Percentiles rank a stretch among this genome's conserved stretches.
These are phyloP conservation scores for Julus scandinavius DNA, from an alignment of 2,888 invertebrate species.

Conservation along the genomic window DNA sequence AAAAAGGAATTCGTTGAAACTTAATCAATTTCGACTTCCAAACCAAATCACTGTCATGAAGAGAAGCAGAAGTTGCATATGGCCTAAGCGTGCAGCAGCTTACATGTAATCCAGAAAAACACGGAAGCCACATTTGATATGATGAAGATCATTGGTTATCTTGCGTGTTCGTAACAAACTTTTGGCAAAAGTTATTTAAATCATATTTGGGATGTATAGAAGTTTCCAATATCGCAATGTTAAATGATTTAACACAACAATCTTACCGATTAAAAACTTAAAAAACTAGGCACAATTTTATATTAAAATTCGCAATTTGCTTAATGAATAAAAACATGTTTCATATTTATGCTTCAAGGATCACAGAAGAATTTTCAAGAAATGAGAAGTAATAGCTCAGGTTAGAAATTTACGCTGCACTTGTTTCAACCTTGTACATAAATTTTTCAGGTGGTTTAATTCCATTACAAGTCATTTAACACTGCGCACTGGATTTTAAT, in stretches of 20 bases:
- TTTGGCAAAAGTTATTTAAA: neutral
- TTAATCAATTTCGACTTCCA: conserved; percentile 24
- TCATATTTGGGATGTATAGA: neutral
- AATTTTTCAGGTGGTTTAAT: conserved; percentile 17
- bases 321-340: neutral
- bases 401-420: conserved; percentile 28
- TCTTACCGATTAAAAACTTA: neutral
- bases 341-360: neutral
- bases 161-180: neutral
- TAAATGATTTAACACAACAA: neutral
- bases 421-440: neutral
- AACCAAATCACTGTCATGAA: neutral
- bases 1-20: neutral
- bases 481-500: neutral
- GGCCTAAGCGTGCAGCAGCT: neutral
- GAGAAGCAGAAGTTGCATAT: neutral
- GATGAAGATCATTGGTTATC: neutral
- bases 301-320: neutral
- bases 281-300: neutral
- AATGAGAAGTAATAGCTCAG: neutral
- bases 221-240: too few relatives aligned
- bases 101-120: conserved; percentile 17
- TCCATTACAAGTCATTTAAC: neutral
- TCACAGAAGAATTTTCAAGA: neutral
- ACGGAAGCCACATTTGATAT: conserved; percentile 20